Percentiles rank a stretch among this genome's conserved stretches.
Conservation (phyloP, 2,113 vertebrate species). For the Sapajus apella region DNA sequence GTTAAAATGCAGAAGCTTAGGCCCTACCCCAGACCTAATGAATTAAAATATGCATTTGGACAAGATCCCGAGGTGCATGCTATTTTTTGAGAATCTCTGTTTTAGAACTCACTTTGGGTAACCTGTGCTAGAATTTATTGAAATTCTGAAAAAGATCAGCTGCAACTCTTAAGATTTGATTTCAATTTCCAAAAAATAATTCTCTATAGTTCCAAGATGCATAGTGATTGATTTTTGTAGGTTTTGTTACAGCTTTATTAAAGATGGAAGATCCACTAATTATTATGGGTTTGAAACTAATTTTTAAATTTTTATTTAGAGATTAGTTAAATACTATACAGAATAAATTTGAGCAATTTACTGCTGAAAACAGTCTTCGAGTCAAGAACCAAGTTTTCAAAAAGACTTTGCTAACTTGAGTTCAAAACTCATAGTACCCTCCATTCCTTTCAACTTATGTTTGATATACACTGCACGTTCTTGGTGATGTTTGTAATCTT, state of each 20-base stretch:
- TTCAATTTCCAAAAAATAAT: constrained; percentile 20
- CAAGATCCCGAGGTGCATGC: background rate
- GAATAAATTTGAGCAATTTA: constrained; percentile 37
- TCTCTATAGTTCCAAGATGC: background rate
- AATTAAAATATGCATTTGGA: constrained; percentile 17
- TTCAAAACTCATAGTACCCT: background rate
- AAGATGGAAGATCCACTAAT: background rate
- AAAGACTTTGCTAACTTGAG: constrained; percentile 21
- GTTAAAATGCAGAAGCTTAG: background rate
- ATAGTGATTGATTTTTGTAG: background rate
- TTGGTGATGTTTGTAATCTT: constrained; percentile 21
- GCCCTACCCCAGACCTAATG: background rate
- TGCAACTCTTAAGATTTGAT: background rate
- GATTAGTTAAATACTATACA: background rate
- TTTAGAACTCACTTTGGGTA: constrained; percentile 31
- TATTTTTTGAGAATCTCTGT: background rate
- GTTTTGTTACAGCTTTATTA: constrained; percentile 28
- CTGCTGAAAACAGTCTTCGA: background rate
- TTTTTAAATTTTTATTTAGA: constrained; percentile 40
- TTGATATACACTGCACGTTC: background rate
- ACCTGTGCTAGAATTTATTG: background rate
- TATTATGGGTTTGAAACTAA: background rate
- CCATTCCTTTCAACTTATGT: constrained; percentile 8
- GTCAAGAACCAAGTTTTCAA: constrained; percentile 19
- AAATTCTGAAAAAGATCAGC: background rate